A percentile compares a stretch with the other conserved stretches of the same genome.
Conservation (phyloP, 2,888 invertebrate species). For the Cheilosia pagana region DNA sequence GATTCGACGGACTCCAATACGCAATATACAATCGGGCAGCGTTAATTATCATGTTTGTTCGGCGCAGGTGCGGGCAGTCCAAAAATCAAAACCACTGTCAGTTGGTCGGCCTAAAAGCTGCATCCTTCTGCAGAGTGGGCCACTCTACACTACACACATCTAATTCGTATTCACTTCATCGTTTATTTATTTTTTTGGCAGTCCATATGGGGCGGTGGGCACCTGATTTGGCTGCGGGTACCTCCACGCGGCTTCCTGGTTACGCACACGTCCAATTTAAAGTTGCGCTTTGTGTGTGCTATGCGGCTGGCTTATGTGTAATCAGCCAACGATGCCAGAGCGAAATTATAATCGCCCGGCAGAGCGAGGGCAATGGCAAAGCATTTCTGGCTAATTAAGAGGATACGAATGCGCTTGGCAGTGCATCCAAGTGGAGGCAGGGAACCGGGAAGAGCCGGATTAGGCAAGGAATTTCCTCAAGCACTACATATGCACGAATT, state of each 20-base stretch:
- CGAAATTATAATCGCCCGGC: conserved; percentile 42
- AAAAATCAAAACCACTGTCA: conserved; percentile 10
- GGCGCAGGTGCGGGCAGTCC: conserved; percentile 25
- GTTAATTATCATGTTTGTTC: conserved; percentile 25
- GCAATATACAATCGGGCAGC: conserved; percentile 6
- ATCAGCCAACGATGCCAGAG: conserved; percentile 13
- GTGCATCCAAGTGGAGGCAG: neutral
- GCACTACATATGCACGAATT: conserved; percentile 9
- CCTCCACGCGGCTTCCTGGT: conserved; percentile 41
- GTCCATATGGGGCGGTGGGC: conserved; percentile 29
- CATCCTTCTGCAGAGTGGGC: conserved; percentile 49
- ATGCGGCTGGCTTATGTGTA: neutral
- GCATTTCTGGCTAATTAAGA: conserved; percentile 63
- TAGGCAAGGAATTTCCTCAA: conserved; percentile 1
- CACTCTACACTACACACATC: conserved; percentile 14
- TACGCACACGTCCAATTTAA: conserved; percentile 27
- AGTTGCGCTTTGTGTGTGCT: neutral
- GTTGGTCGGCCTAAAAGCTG: conserved; percentile 40
- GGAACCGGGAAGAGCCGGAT: neutral
- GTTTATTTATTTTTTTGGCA: conserved; percentile 58
- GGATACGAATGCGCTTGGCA: conserved; percentile 11
- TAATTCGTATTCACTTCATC: conserved; percentile 65
- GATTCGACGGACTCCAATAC: conserved; percentile 20
- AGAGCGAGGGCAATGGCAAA: conserved; percentile 22
- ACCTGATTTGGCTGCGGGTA: no score